Conservation (phyloP, 1,140 invertebrate genomes). For the Centruroides sculpturatus region DNA sequence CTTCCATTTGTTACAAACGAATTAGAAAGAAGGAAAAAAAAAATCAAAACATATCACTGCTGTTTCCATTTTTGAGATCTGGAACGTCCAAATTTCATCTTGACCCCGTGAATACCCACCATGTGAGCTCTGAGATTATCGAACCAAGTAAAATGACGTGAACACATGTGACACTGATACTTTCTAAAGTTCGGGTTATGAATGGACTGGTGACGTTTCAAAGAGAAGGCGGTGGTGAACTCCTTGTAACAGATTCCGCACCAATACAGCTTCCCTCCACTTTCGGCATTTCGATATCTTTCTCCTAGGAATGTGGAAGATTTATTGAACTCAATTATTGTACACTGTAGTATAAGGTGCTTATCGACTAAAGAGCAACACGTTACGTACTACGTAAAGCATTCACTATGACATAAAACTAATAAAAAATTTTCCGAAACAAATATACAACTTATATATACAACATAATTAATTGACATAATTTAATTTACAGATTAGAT, state of each 20-base stretch:
- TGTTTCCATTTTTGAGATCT: too few species aligned
- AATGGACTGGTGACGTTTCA: slow-evolving; percentile 11
- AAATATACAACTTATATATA: too few species aligned
- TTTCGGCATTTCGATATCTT: neutral
- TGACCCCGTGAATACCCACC: slow-evolving; percentile 8
- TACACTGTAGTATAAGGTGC: too few species aligned
- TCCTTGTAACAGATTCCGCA: slow-evolving; percentile 11
- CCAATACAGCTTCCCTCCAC: neutral
- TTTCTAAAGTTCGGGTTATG: slow-evolving; percentile 12
- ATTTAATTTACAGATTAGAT: neutral
- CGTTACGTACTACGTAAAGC: too few species aligned
- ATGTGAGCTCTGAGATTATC: slow-evolving; percentile 15
- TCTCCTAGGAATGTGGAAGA: neutral
- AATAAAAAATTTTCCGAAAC: too few species aligned
- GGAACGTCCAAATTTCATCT: too few species aligned
- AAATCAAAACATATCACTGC: too few species aligned
- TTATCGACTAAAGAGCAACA: too few species aligned
- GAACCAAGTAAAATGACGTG: slow-evolving; percentile 9
- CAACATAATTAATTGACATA: neutral
- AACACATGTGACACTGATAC: slow-evolving; percentile 6
- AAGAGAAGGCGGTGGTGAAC: slow-evolving; percentile 10
- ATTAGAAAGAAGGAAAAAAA: too few species aligned
- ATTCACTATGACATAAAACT: too few species aligned
- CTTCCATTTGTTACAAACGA: too few species aligned
- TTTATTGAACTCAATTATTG: neutral